A percentile compares a stretch with the other conserved stretches of the same genome.
Conservation (phyloP, 2,113 vertebrate species). For the Hylia prasina region DNA sequence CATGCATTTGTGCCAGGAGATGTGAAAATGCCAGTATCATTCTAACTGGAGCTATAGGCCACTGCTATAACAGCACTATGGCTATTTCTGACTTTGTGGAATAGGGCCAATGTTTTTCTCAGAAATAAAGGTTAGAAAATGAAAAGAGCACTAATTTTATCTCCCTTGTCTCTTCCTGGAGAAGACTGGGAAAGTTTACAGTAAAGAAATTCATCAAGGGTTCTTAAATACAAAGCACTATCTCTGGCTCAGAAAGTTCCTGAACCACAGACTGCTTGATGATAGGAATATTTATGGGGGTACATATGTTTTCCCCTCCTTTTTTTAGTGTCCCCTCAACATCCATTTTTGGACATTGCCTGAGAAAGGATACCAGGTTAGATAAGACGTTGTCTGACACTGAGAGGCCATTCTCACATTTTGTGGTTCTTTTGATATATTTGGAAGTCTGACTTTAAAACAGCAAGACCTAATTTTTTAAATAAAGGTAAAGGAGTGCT, state of each 20-base stretch:
- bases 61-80: background rate
- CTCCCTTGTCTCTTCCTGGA: background rate
- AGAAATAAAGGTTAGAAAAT: background rate
- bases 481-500: background rate
- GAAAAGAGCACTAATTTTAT: background rate
- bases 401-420: background rate
- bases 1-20: background rate
- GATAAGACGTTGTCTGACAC: background rate
- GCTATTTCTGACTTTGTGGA: background rate
- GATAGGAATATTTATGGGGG: background rate
- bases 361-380: background rate
- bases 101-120: background rate
- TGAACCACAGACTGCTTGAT: background rate
- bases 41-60: background rate
- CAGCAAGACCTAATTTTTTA: background rate
- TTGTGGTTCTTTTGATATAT: background rate
- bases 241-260: background rate
- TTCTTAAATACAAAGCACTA: background rate
- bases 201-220: background rate
- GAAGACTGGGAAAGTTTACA: background rate
- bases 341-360: background rate
- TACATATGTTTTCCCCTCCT: background rate
- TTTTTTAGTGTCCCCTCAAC: background rate
- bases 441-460: background rate
- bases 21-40: background rate